These are phyloP conservation scores for Drosophila helvetica DNA, from an alignment of 2,888 invertebrate species.

Conservation along the genomic window DNA sequence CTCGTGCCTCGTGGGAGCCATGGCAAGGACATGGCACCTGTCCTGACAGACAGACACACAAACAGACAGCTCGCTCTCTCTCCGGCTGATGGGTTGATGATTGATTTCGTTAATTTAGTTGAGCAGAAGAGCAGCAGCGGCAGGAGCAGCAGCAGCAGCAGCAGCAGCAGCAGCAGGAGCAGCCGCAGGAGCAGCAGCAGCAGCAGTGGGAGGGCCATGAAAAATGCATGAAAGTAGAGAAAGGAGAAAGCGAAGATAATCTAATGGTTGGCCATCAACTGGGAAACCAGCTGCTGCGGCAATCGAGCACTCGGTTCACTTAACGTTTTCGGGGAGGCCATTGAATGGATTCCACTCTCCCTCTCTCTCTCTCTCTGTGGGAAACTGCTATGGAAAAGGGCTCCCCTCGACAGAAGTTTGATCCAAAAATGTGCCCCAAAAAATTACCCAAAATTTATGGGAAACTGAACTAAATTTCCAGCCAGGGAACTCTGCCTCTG, in stretches of 20 bases:
- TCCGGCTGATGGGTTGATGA: conserved; percentile 45
- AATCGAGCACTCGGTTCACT: neutral
- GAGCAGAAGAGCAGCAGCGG: conserved; percentile 28
- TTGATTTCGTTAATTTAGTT: conserved; percentile 71
- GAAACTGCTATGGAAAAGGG: too few relatives aligned
- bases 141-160: neutral
- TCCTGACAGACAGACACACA: neutral
- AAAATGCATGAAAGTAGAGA: conserved; percentile 37
- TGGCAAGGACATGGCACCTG: conserved; percentile 48
- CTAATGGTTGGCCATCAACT: conserved; percentile 16
- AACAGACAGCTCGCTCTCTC: neutral
- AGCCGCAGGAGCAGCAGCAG: too few relatives aligned
- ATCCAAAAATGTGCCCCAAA: too few relatives aligned
- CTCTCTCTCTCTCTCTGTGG: too few relatives aligned
- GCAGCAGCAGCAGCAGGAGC: conserved; percentile 15
- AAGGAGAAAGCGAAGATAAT: conserved; percentile 31
- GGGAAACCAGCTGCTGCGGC: neutral
- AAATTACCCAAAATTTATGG: too few relatives aligned
- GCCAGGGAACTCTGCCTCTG: too few relatives aligned
- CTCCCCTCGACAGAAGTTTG: too few relatives aligned
- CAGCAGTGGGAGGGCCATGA: conserved; percentile 32
- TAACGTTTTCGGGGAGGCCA: too few relatives aligned
- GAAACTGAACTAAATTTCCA: too few relatives aligned
- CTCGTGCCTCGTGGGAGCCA: neutral
- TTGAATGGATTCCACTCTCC: neutral